Conservation (phyloP, 1,140 invertebrate species). For the Pogonus chalceus region DNA sequence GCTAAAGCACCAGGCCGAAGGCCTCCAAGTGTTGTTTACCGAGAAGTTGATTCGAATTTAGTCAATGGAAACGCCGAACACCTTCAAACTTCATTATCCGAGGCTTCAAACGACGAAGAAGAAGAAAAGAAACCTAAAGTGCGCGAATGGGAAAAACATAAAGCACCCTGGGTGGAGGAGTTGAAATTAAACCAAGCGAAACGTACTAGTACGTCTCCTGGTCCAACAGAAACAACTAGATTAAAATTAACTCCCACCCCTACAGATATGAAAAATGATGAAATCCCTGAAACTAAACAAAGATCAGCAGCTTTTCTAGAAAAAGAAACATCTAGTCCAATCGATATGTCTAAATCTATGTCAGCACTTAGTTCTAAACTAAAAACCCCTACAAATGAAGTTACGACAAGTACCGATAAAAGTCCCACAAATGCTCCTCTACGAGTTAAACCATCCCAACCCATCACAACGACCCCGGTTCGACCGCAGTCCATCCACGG, state of each 20-base stretch:
- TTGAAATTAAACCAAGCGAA: constrained; percentile 54
- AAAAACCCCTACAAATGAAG: constrained; percentile 28
- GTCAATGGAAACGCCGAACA: constrained; percentile 39
- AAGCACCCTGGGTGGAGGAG: constrained; percentile 57
- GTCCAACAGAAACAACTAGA: constrained; percentile 21
- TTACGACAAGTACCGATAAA: constrained; percentile 14
- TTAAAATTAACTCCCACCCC: constrained; percentile 17
- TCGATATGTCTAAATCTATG: constrained; percentile 29
- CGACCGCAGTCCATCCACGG: constrained; percentile 17
- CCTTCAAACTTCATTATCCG: constrained; percentile 19
- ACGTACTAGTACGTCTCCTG: constrained; percentile 41
- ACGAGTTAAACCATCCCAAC: constrained; percentile 18
- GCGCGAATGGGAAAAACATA: constrained; percentile 48
- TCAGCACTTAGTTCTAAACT: constrained; percentile 18
- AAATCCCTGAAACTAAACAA: constrained; percentile 15
- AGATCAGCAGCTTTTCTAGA: constrained; percentile 14
- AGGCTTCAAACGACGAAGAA: constrained; percentile 32
- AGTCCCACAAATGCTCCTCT: constrained; percentile 14
- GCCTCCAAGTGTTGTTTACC: constrained; percentile 42
- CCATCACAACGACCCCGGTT: constrained; percentile 12
- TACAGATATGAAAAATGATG: constrained; percentile 16
- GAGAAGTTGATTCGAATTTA: constrained; percentile 37
- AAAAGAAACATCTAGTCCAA: constrained; percentile 18
- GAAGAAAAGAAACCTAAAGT: constrained; percentile 41
- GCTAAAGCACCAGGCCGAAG: constrained; percentile 44